phyloP scores from a whole-genome alignment of 2,113 vertebrate genomes.

The Chaenogobius annularis region DNA sequence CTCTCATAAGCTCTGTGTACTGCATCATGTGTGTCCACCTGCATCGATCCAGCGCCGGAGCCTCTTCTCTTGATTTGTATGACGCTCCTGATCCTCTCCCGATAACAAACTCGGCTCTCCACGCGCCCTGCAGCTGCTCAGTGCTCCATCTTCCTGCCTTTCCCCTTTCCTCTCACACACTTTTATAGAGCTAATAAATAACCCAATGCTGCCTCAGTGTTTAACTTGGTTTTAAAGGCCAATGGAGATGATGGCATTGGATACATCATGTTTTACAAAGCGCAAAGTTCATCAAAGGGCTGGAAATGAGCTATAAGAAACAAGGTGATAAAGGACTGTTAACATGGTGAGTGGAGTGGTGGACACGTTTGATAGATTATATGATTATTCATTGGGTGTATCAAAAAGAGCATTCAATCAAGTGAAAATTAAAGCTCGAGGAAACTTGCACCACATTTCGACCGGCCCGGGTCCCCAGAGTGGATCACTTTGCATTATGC shows the following conservation, averaged over 20 bases:
- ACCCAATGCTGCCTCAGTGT: constrained; percentile 48
- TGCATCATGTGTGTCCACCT: constrained; percentile 19
- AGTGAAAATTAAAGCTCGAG: neutral
- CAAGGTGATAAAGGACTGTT: neutral
- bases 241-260: constrained; percentile 18
- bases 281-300: constrained; percentile 24
- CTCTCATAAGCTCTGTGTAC: constrained; percentile 10
- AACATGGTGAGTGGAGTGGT: neutral
- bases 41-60: constrained; percentile 11
- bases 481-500: too few relatives aligned
- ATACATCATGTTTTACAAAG: constrained; percentile 34
- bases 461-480: too few relatives aligned
- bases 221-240: constrained; percentile 66
- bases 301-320: constrained; percentile 18
- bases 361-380: neutral
- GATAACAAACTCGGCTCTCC: constrained; percentile 63
- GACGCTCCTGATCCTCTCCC: constrained; percentile 39
- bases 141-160: constrained; percentile 53
- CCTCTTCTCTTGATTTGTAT: constrained; percentile 58
- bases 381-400: neutral
- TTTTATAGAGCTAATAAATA: constrained; percentile 71
- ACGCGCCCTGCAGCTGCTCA: constrained; percentile 50
- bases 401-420: neutral
- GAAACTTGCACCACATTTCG: too few relatives aligned
- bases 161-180: constrained; percentile 41